Evolutionary conservation across 2,888 invertebrate genomes (phyloP).

Genomic region (Hirudinaria manillensis): DNA sequence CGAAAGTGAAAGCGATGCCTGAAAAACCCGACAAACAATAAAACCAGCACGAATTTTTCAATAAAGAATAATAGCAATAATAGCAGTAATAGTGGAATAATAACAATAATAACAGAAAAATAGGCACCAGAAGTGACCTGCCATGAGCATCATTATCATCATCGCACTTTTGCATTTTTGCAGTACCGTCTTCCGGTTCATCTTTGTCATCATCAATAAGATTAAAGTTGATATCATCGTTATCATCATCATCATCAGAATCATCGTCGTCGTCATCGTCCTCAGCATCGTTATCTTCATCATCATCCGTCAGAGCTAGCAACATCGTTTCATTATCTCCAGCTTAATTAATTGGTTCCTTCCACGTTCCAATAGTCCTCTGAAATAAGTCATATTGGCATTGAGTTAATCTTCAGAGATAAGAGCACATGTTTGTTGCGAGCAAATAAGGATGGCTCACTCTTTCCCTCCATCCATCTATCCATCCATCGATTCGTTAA

Average conservation of each 20-base stretch:
- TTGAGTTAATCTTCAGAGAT: background rate
- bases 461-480: too few species aligned
- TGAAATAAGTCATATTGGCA: constrained; percentile 7
- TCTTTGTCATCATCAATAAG: too few species aligned
- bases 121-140: too few species aligned
- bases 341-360: background rate
- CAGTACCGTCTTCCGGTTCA: background rate
- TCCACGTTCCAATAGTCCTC: background rate
- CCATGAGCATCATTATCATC: constrained; percentile 5
- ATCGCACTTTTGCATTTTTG: background rate
- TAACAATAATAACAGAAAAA: background rate
- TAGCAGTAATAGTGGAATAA: too few species aligned
- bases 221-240: background rate
- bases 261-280: constrained; percentile 9
- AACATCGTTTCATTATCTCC: background rate
- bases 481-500: too few species aligned
- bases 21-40: too few species aligned
- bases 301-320: background rate
- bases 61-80: too few species aligned
- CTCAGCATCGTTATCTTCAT: background rate
- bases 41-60: too few species aligned
- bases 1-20: too few species aligned
- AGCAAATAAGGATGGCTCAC: too few species aligned
- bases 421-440: background rate
- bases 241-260: constrained; percentile 10